phyloP scores from a whole-genome alignment of 2,888 invertebrate species.

The Nipponacmea schrenckii region DNA sequence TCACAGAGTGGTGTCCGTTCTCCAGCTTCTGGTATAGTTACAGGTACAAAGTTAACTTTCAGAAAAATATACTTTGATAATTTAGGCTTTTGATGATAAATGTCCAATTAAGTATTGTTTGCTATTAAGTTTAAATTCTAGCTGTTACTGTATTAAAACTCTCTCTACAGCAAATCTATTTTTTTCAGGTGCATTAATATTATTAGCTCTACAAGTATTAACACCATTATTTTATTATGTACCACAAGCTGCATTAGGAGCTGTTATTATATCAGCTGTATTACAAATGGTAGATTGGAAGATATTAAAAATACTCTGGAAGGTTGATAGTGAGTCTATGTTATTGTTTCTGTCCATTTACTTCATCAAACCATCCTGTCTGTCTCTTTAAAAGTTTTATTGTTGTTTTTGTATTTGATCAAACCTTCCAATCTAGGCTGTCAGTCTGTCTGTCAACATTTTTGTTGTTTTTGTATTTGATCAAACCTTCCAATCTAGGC shows the following conservation, averaged over 20 bases:
- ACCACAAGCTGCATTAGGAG: constrained; percentile 79
- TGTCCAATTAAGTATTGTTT: too few species aligned
- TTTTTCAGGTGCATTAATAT: constrained; percentile 79
- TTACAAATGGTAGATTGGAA: constrained; percentile 70
- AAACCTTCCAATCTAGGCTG: too few species aligned
- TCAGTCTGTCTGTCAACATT: too few species aligned
- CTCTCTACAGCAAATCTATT: too few species aligned
- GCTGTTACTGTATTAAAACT: background rate
- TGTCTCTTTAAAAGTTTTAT: background rate
- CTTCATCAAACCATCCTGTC: background rate
- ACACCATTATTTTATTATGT: constrained; percentile 87
- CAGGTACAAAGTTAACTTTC: constrained; percentile 37
- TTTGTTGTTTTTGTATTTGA: too few species aligned
- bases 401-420: background rate
- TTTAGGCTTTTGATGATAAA: background rate
- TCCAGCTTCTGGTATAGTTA: constrained; percentile 78
- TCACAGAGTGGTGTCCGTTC: constrained; percentile 88
- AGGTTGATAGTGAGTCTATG: constrained; percentile 50
- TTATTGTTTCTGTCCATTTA: background rate
- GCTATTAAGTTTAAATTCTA: background rate
- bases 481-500: too few species aligned
- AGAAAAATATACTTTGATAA: background rate
- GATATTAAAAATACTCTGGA: constrained; percentile 55
- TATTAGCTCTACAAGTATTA: constrained; percentile 84
- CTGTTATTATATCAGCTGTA: constrained; percentile 91